Evolutionary conservation across 2,113 vertebrate species (phyloP).

Genomic region (Sphaerodactylus townsendi): DNA sequence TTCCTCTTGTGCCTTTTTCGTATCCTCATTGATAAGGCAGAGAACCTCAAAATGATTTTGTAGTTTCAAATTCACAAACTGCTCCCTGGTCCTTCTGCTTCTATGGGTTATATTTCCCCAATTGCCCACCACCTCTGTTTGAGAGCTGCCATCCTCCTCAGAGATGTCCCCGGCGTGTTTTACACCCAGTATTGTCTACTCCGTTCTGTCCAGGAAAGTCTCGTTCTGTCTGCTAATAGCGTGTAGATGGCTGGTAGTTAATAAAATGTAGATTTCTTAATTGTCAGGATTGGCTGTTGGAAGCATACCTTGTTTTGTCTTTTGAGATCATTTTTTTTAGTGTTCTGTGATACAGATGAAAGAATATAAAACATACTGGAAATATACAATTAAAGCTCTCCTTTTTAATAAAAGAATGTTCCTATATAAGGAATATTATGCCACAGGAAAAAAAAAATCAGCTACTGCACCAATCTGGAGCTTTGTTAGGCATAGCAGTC

Average conservation of each 20-base stretch:
- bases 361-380: constrained; percentile 41
- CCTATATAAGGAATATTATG: constrained; percentile 37
- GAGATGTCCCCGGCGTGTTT: too few relatives aligned
- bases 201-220: too few relatives aligned
- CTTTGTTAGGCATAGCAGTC: constrained; percentile 68
- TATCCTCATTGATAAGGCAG: too few relatives aligned
- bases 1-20: too few relatives aligned
- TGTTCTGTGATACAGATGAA: constrained; percentile 1
- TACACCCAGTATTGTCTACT: too few relatives aligned
- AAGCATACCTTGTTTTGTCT: constrained; percentile 26
- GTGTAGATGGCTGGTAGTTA: constrained; percentile 42
- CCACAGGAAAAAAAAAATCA: constrained; percentile 32
- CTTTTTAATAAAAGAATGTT: constrained; percentile 34
- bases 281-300: constrained; percentile 45
- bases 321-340: constrained; percentile 21
- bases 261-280: constrained; percentile 68
- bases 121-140: too few relatives aligned
- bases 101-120: too few relatives aligned
- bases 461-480: constrained; percentile 54
- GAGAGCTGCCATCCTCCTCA: too few relatives aligned
- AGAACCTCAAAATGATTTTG: too few relatives aligned
- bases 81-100: too few relatives aligned
- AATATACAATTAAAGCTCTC: constrained; percentile 44
- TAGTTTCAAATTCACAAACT: too few relatives aligned
- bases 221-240: constrained; percentile 49